These are phyloP conservation scores for Macrobrachium nipponense DNA, from an alignment of 1,140 invertebrate species.

Conservation along the genomic window DNA sequence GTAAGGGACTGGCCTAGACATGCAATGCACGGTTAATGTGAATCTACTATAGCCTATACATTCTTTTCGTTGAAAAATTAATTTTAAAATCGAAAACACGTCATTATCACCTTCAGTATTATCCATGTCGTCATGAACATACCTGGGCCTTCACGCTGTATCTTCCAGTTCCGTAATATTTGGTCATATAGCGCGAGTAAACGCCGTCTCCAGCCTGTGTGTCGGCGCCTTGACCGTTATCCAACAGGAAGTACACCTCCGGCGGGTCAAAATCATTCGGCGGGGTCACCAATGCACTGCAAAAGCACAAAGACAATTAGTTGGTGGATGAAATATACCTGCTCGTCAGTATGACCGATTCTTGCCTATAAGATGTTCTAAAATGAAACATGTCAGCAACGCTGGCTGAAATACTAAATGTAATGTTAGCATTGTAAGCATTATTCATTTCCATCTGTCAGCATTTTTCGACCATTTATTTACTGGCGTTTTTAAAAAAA, in stretches of 20 bases:
- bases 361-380: not conserved
- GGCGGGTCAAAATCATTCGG: constrained; percentile 25
- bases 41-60: not conserved
- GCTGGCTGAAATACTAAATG: no score
- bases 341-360: not conserved
- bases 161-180: constrained; percentile 32
- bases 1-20: no score
- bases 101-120: not conserved
- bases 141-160: constrained; percentile 55
- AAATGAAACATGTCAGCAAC: not conserved
- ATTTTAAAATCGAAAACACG: not conserved
- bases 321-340: not conserved
- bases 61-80: not conserved
- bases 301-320: not conserved
- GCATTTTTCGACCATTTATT: no score
- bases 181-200: constrained; percentile 52
- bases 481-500: no score
- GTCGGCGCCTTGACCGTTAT: constrained; percentile 52
- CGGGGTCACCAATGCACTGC: constrained; percentile 43
- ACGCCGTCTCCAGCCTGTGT: constrained; percentile 44
- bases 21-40: no score
- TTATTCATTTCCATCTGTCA: no score
- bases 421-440: no score
- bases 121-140: not conserved
- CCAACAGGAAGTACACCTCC: constrained; percentile 30